Conservation (phyloP, 2,888 invertebrate genomes). For the Fissipunctia ypsillon region DNA sequence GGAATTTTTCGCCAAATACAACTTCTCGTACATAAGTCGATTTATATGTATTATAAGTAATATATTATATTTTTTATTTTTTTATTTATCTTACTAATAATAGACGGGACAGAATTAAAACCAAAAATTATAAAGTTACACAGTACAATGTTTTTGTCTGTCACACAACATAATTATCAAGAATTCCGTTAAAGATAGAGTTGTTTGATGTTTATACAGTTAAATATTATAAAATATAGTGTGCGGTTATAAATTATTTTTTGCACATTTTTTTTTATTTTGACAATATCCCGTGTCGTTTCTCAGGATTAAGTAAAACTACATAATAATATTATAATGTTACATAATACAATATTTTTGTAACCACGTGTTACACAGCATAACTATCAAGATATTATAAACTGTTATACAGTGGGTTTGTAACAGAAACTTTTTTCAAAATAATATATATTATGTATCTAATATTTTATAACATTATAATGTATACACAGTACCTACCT, state of each 20-base stretch:
- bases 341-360: too few species aligned
- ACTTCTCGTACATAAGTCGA: background rate
- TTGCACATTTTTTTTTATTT: background rate
- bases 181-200: background rate
- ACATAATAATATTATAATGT: background rate
- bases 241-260: background rate
- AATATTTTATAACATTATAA: too few species aligned
- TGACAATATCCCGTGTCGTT: background rate
- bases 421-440: too few species aligned
- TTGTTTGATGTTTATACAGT: background rate
- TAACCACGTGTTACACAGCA: too few species aligned
- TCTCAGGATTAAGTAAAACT: background rate
- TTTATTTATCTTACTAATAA: background rate
- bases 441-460: too few species aligned
- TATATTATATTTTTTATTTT: background rate
- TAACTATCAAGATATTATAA: too few species aligned
- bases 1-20: background rate
- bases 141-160: background rate
- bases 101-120: background rate
- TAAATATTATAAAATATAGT: background rate
- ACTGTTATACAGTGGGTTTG: too few species aligned
- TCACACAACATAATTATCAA: too few species aligned
- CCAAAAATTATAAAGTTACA: background rate
- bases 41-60: too few species aligned
- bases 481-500: too few species aligned